Base-by-base conservation (phyloP, 2,888 invertebrate species). In the Leucophenga maculata region DNA sequence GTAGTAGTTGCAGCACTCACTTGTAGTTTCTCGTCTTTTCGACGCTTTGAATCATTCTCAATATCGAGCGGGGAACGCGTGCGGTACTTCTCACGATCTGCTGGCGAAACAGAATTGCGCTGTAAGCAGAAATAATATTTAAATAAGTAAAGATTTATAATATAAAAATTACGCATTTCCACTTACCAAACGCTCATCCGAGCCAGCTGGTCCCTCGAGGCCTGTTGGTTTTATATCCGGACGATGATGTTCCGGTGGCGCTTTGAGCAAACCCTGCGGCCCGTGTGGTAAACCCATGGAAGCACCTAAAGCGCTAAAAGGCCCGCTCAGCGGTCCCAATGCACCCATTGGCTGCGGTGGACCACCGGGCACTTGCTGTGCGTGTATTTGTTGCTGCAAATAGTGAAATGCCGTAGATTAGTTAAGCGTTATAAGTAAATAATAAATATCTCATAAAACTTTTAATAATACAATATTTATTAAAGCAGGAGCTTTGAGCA, bases 351-450 rank as follows among this genome's bases (percentile, higher is more conserved):
- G 87, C 77, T 89, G 89, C 77, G 89, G 87, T 72, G 90, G 90
- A 68, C 90, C 89, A 74, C 93, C 93, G 60, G 92, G 91, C 79
- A 95, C 91, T 86, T 94, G 95, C 85, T 95, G 94, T 77, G 95
- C 95, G 89, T 96, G 96, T 90, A 96, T 95, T 91, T 96, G 96
- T 93, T 95, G 95, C 95, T 95, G 90, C 50, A 85, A 86, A 71
- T 70, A 59, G 52, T 69, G 18, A 26, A 26, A 60, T 67, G 67
- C 22, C 26, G 48, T 14, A 62, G 32, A 16, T 16, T n/a, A 16
- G 13, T 50, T 1, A 60, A 6, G 32, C 52, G 31, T 22, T 52
- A n/a, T n/a, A n/a, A n/a, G 65, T 52, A 50, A 52, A 9, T 8
- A 16, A 31, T 1, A 26, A 14, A 62, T 70, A 13, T 32, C 50